These are phyloP conservation scores for Oscheius myriophilus DNA, from an alignment of 2,888 invertebrate species.

Conservation along the genomic window DNA sequence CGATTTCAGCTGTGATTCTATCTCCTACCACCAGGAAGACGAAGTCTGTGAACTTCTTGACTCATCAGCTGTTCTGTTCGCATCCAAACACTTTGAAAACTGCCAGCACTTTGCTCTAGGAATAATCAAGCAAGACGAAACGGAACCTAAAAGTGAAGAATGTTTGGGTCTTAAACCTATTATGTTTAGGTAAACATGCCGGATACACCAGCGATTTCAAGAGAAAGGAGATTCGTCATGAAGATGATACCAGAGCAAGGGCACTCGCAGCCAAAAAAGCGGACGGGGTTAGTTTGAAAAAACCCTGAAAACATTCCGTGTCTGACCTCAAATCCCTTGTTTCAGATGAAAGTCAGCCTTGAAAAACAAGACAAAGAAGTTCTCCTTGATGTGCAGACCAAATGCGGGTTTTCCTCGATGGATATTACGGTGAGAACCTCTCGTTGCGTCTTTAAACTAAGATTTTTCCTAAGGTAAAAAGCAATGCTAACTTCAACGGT, in stretches of 20 bases:
- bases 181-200: no score
- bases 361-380: constrained; percentile 11
- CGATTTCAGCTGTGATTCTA: constrained; percentile 24
- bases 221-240: no score
- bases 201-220: no score
- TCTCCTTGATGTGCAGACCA: background rate
- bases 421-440: background rate
- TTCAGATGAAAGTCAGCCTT: background rate
- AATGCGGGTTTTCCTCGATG: constrained; percentile 3
- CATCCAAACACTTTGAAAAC: background rate
- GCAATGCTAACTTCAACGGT: background rate
- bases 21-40: constrained; percentile 9
- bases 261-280: no score
- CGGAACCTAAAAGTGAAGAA: constrained; percentile 8
- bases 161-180: background rate
- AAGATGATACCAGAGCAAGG: no score
- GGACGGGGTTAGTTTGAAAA: no score
- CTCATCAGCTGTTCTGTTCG: background rate
- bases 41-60: constrained; percentile 23
- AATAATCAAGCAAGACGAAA: constrained; percentile 11
- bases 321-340: no score
- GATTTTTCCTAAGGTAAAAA: constrained; percentile 9
- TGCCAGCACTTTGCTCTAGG: constrained; percentile 24
- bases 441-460: background rate
- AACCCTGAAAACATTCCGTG: no score